Evolutionary conservation across 2,113 vertebrate genomes (phyloP).

Genomic region (Cephalopholis sonnerati): DNA sequence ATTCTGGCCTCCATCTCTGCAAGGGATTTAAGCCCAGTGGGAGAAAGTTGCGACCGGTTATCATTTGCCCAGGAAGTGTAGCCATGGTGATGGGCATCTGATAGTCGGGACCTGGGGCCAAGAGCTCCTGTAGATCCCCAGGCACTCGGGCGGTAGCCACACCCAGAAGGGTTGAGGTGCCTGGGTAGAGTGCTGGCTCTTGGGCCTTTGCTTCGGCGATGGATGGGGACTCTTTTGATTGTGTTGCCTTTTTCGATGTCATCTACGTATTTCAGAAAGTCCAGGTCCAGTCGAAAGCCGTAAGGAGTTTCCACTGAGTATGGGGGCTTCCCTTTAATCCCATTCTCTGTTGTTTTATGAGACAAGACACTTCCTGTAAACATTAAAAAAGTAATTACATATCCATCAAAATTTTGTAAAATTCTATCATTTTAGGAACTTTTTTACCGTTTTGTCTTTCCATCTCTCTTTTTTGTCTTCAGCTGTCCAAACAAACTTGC

Average conservation of each 20-base stretch:
- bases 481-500: constrained; percentile 26
- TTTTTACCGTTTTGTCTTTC: constrained; percentile 89
- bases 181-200: constrained; percentile 92
- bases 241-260: constrained; percentile 99
- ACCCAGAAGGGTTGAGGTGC: constrained; percentile 91
- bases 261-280: constrained; percentile 98
- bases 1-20: constrained; percentile 81
- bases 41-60: constrained; percentile 50
- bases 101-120: constrained; percentile 75
- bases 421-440: not conserved
- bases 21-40: constrained; percentile 66
- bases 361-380: constrained; percentile 82
- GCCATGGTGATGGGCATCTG: constrained; percentile 82
- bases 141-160: constrained; percentile 78
- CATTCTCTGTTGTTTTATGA: constrained; percentile 80
- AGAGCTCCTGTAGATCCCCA: constrained; percentile 86
- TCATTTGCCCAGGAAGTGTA: constrained; percentile 46
- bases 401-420: not conserved
- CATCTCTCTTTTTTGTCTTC: constrained; percentile 79
- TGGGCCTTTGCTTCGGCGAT: constrained; percentile 89
- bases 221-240: constrained; percentile 92
- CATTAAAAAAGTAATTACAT: constrained; percentile 22
- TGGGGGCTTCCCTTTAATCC: constrained; percentile 84
- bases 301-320: constrained; percentile 97
- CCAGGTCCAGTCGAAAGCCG: constrained; percentile 94